Percentiles rank a stretch among this genome's conserved stretches.
phyloP scores from a whole-genome alignment of 2,888 invertebrate genomes.

The Ochropleura plecta region DNA sequence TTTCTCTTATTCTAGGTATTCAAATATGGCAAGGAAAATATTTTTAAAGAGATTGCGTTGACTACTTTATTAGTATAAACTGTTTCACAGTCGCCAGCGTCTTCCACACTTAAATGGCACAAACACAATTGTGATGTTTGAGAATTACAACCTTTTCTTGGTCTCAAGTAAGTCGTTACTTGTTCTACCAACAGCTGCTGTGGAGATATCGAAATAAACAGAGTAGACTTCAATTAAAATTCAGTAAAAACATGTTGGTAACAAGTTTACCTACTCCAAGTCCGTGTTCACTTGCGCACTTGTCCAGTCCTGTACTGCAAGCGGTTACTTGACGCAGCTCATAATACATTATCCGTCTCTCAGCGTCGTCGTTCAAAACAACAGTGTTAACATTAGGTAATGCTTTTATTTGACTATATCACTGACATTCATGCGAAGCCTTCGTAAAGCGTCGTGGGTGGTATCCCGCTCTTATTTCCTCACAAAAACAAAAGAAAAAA shows the following conservation, averaged over 20 bases:
- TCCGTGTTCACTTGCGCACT: slow-evolving; percentile 37
- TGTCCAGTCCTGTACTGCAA: slow-evolving; percentile 54
- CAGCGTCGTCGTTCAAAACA: slow-evolving; percentile 57
- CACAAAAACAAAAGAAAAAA: slow-evolving; percentile 80
- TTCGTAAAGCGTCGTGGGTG: slow-evolving; percentile 87
- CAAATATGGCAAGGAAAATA: no score
- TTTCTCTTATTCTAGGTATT: no score
- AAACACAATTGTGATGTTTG: no score
- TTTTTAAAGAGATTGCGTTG: no score
- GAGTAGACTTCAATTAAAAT: not conserved
- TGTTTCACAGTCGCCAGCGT: no score
- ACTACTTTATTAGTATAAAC: no score
- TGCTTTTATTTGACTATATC: slow-evolving; percentile 75
- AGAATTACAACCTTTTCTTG: no score
- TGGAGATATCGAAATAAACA: not conserved
- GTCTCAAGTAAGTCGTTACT: not conserved
- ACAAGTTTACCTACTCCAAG: slow-evolving; percentile 5
- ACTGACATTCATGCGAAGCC: slow-evolving; percentile 67
- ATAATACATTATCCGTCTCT: slow-evolving; percentile 59
- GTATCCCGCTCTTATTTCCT: slow-evolving; percentile 82
- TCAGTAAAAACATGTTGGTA: no score
- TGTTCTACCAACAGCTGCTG: not conserved
- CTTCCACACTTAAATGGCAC: no score
- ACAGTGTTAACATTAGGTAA: slow-evolving; percentile 70
- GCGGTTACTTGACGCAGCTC: slow-evolving; percentile 45